Percentiles rank a stretch among this genome's conserved stretches.
These are phyloP conservation scores for Benitochromis conjunctus DNA, from an alignment of 2,113 vertebrate species.

Conservation along the genomic window DNA sequence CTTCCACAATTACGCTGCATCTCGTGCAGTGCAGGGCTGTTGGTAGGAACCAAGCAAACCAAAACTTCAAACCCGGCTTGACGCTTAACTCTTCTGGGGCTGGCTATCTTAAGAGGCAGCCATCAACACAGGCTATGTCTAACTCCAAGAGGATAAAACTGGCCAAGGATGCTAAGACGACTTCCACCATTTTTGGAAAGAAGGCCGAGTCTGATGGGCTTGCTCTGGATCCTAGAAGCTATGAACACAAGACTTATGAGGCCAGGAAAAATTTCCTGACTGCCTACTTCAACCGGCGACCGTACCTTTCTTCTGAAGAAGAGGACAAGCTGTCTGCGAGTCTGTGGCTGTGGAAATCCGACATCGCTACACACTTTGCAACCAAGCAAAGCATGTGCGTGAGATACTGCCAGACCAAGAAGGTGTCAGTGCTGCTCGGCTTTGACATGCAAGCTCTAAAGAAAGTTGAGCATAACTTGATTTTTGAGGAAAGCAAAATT, in stretches of 20 bases:
- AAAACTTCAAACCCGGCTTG: conserved; percentile 73
- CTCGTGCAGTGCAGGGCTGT: conserved; percentile 95
- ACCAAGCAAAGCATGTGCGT: conserved; percentile 84
- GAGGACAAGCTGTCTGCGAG: conserved; percentile 90
- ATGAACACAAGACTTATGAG: conserved; percentile 91
- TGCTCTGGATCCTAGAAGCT: conserved; percentile 88
- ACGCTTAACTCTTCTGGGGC: conserved; percentile 74
- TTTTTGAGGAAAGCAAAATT: conserved; percentile 77
- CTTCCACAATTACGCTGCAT: conserved; percentile 94
- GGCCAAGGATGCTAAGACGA: conserved; percentile 65
- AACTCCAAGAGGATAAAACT: conserved; percentile 84
- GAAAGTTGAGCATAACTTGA: conserved; percentile 87
- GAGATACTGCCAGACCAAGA: conserved; percentile 79
- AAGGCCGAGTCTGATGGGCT: conserved; percentile 79
- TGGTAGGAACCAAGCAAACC: conserved; percentile 82
- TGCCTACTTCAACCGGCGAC: conserved; percentile 89
- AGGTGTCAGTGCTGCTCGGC: conserved; percentile 83
- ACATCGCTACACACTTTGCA: conserved; percentile 89
- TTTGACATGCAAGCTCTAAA: conserved; percentile 91
- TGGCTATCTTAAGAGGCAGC: conserved; percentile 83
- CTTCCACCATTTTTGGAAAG: conserved; percentile 76
- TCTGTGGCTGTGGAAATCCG: conserved; percentile 95
- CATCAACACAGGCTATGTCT: conserved; percentile 73
- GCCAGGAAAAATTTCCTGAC: conserved; percentile 94
- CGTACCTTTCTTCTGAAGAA: conserved; percentile 85